Evolutionary conservation across 2,888 invertebrate genomes (phyloP).

Genomic region (Pycnomerus fuliginosus): DNA sequence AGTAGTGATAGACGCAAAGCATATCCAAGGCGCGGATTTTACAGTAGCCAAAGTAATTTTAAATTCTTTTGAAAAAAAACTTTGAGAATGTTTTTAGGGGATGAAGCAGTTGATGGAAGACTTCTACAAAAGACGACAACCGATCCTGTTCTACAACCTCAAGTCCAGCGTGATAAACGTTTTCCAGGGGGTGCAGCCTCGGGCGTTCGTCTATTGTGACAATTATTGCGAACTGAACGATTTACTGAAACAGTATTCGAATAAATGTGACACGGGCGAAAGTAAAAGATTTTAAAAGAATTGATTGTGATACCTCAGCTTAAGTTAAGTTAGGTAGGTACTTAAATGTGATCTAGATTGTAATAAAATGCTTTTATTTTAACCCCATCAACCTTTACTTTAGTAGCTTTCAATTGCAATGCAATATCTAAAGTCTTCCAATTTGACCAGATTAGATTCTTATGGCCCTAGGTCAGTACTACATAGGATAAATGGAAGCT

Average conservation of each 20-base stretch:
- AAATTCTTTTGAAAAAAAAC: neutral
- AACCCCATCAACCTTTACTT: no score
- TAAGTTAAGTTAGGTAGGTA: neutral
- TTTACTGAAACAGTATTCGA: constrained; percentile 52
- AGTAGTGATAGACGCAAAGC: constrained; percentile 63
- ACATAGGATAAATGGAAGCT: no score
- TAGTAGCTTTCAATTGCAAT: no score
- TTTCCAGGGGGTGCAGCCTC: constrained; percentile 60
- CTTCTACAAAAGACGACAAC: constrained; percentile 59
- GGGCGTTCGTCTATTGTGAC: constrained; percentile 57
- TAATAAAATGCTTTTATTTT: no score
- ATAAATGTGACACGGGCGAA: constrained; percentile 1
- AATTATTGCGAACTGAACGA: constrained; percentile 58
- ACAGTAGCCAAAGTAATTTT: constrained; percentile 62
- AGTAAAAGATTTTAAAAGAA: neutral
- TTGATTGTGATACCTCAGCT: constrained; percentile 7
- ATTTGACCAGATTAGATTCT: no score
- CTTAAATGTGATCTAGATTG: constrained; percentile 12
- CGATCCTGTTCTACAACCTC: constrained; percentile 59
- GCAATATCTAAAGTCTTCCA: no score
- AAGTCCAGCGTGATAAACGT: constrained; percentile 60
- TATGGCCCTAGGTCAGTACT: no score
- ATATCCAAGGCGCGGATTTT: constrained; percentile 66
- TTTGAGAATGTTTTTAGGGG: constrained; percentile 55
- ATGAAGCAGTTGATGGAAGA: constrained; percentile 61